A percentile compares a stretch with the other conserved stretches of the same genome.
Evolutionary conservation across 2,113 vertebrate species (phyloP).

Genomic region (Mastomys coucha): DNA sequence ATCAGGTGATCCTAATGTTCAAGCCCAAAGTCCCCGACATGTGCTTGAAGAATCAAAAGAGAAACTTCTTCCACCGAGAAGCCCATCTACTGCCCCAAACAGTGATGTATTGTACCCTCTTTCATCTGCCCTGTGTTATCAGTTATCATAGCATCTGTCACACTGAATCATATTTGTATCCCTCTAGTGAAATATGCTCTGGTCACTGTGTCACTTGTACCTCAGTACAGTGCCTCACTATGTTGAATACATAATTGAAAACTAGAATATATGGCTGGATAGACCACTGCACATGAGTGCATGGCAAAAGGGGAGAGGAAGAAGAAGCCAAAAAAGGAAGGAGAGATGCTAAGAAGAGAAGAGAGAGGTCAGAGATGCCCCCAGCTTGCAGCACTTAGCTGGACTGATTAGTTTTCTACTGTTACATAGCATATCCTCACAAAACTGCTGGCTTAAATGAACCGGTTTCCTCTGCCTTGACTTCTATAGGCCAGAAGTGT

Average conservation of each 20-base stretch:
- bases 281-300: background rate
- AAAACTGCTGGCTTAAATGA: background rate
- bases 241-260: background rate
- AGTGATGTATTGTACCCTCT: accelerated
- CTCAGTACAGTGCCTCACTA: background rate
- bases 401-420: background rate
- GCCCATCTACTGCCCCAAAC: background rate
- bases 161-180: background rate
- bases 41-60: background rate
- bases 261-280: background rate
- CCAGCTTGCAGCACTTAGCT: background rate
- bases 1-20: background rate
- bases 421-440: background rate
- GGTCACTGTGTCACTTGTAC: background rate
- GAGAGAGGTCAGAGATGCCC: background rate
- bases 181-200: background rate
- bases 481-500: background rate
- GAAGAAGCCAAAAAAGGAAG: background rate
- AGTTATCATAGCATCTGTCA: background rate
- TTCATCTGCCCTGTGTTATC: background rate
- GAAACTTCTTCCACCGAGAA: background rate
- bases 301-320: background rate
- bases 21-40: background rate
- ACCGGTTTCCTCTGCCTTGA: background rate
- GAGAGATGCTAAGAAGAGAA: background rate